These are phyloP conservation scores for Diplazon laetatorius DNA, from an alignment of 2,888 invertebrate species.

Conservation along the genomic window DNA sequence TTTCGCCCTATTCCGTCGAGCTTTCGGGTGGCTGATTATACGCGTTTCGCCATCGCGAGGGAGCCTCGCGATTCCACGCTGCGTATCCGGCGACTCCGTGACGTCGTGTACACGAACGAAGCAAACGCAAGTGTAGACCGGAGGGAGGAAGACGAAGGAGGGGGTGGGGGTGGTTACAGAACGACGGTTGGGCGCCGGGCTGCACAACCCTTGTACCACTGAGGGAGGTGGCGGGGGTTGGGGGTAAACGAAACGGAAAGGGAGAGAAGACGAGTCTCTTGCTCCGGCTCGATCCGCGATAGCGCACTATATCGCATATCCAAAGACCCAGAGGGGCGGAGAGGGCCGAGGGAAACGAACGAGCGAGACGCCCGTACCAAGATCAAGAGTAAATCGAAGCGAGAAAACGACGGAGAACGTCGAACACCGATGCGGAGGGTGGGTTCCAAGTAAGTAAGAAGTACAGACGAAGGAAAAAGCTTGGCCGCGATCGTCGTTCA, in stretches of 20 bases:
- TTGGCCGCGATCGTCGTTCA: conserved; percentile 50
- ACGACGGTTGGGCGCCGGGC: conserved; percentile 70
- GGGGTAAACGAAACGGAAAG: conserved; percentile 53
- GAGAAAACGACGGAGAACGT: conserved; percentile 68
- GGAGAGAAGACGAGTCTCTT: conserved; percentile 52
- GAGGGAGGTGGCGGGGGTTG: conserved; percentile 69
- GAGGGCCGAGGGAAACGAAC: no score
- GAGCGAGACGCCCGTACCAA: conserved; percentile 48
- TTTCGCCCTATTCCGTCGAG: conserved; percentile 54
- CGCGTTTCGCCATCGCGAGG: conserved; percentile 45
- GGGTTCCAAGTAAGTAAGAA: conserved; percentile 56
- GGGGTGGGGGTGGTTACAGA: conserved; percentile 50
- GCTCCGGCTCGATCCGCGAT: conserved; percentile 35
- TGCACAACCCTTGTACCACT: conserved; percentile 80
- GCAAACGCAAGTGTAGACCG: conserved; percentile 49
- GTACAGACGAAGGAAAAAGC: conserved; percentile 68
- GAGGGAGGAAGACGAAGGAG: conserved; percentile 63
- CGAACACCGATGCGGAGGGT: conserved; percentile 59
- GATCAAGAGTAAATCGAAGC: conserved; percentile 62
- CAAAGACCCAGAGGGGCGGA: no score
- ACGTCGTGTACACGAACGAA: conserved; percentile 58
- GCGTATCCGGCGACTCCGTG: conserved; percentile 33
- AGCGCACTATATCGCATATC: conserved; percentile 39
- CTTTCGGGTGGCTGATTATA: conserved; percentile 49
- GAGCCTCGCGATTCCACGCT: conserved; percentile 69